phyloP scores from a whole-genome alignment of 2,113 vertebrate genomes.

The Panthera leo region DNA sequence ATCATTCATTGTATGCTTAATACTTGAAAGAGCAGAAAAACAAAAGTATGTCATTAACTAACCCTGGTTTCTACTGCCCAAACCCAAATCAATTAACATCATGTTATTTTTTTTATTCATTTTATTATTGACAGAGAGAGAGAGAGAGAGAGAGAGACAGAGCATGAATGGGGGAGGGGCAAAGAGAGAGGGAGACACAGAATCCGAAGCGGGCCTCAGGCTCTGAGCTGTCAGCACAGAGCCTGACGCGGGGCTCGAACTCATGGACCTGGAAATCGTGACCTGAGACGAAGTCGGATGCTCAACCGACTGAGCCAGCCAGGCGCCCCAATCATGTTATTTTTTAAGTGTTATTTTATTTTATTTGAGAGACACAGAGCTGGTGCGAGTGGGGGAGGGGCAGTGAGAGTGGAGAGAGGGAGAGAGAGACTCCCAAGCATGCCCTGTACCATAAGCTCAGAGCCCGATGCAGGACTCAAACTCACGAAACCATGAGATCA shows the following conservation, averaged over 20 bases:
- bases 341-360: too few relatives aligned
- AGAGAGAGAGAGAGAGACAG: background rate
- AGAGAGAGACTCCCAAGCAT: too few relatives aligned
- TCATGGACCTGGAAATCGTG: background rate
- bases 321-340: too few relatives aligned
- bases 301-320: background rate
- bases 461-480: too few relatives aligned
- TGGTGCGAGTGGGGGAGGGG: too few relatives aligned
- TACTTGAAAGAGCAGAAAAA: background rate
- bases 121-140: background rate
- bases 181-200: background rate
- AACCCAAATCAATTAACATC: constrained; percentile 29
- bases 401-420: too few relatives aligned
- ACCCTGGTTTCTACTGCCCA: background rate
- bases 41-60: constrained; percentile 30
- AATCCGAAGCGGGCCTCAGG: too few relatives aligned
- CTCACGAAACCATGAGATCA: too few relatives aligned
- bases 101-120: background rate
- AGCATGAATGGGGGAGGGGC: background rate
- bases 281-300: background rate
- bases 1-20: background rate
- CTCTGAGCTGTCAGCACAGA: too few relatives aligned
- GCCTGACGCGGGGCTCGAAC: too few relatives aligned
- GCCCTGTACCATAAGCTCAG: too few relatives aligned
- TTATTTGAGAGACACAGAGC: too few relatives aligned